Conservation (phyloP, 2,797 vertebrate genomes). For the Pangasius sanitwongsei region DNA sequence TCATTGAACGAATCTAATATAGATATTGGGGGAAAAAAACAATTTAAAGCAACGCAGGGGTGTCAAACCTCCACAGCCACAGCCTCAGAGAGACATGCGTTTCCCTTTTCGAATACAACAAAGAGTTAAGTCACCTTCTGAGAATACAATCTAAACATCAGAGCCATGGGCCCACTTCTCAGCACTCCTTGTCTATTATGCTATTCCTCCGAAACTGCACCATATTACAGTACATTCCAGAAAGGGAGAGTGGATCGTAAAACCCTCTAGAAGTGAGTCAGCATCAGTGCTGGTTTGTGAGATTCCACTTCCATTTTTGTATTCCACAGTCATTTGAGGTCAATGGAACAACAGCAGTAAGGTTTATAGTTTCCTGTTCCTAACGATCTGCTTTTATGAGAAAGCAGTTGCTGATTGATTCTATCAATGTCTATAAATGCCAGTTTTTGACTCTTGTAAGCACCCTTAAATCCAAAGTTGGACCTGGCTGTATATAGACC, state of each 20-base stretch:
- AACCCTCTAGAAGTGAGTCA: constrained; percentile 28
- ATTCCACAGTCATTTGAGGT: background rate
- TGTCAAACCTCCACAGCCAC: background rate
- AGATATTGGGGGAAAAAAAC: background rate
- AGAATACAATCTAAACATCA: constrained; percentile 3
- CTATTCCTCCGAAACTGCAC: background rate
- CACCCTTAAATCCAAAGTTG: background rate
- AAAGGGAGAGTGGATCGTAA: constrained; percentile 23
- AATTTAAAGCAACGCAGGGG: background rate
- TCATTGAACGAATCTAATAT: background rate
- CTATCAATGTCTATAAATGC: background rate
- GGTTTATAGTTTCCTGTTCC: constrained; percentile 10
- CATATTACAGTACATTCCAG: constrained; percentile 1
- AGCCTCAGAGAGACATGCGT: background rate
- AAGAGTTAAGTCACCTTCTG: background rate
- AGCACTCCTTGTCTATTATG: constrained; percentile 1
- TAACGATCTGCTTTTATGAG: background rate
- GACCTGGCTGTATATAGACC: background rate
- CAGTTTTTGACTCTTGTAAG: background rate
- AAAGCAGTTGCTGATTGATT: constrained; percentile 10
- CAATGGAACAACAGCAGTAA: background rate
- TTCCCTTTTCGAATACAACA: background rate
- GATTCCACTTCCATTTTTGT: background rate
- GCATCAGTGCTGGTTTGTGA: constrained; percentile 5
- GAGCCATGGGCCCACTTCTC: background rate